These are phyloP conservation scores for Heteromyza rotundicornis DNA, from an alignment of 2,888 invertebrate genomes.

Conservation along the genomic window DNA sequence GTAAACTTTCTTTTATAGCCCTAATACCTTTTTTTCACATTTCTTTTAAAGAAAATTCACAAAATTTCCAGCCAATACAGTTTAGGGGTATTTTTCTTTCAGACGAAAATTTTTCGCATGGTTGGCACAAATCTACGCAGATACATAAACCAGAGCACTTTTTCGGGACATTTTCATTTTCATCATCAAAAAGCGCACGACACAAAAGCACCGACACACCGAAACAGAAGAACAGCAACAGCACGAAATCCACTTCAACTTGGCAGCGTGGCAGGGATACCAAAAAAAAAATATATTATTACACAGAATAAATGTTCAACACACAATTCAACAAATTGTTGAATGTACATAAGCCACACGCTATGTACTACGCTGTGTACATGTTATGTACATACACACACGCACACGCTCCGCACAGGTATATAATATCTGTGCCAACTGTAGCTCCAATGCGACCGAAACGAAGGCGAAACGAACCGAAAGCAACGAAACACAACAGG, in stretches of 20 bases:
- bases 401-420: not conserved
- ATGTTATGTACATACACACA: not conserved
- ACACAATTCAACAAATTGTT: slow-evolving; percentile 53
- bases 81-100: too few species aligned
- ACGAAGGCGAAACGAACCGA: slow-evolving; percentile 1
- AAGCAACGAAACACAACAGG: not conserved
- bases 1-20: too few species aligned
- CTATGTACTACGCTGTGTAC: not conserved
- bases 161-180: too few species aligned
- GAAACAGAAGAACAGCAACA: not conserved
- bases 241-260: too few species aligned
- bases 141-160: too few species aligned
- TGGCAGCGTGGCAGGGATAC: too few species aligned
- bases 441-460: not conserved
- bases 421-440: not conserved
- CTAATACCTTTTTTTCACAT: too few species aligned
- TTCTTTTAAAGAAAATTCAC: too few species aligned
- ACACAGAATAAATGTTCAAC: slow-evolving; percentile 14
- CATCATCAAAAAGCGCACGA: not conserved
- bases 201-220: not conserved
- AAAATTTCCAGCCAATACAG: too few species aligned
- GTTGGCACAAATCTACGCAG: too few species aligned
- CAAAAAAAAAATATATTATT: not conserved
- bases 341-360: slow-evolving; percentile 35
- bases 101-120: too few species aligned